Base-by-base conservation (phyloP, 2,797 vertebrate genomes). In the Oryzias sinensis region DNA sequence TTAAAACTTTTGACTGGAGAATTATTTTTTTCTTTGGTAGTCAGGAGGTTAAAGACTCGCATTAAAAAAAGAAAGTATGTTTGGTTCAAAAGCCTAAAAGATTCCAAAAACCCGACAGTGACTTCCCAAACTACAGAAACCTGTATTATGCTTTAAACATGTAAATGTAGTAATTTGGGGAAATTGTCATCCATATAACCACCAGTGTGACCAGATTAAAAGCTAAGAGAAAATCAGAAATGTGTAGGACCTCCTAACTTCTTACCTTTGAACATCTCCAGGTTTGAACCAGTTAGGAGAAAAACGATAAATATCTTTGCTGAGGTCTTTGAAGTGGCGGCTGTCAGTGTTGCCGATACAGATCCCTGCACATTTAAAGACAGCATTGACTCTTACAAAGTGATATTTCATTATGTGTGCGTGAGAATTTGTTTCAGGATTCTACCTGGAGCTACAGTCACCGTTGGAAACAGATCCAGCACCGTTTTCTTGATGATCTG, bases 271-370 rank as follows among this genome's bases (percentile, higher is more conserved):
- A n/a, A 88, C 25, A 80, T 89, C 93, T 6, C 90, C 91, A 42
- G 92, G 72, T 52, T 72, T 86, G 54, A 97, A 71, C 87, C 90
- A 87, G 49, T 93, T 0, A 0, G 97, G 95, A 15, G 87, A 81
- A 53, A 98, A 98, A 43, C 93, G 91, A 76, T 97, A 98, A 76
- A 95, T 93, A 74, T 91, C 80, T 0, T 61, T 73, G 49, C 92
- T 93, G 75, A 98, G 37, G 49, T 92, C 92, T 33, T 68, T 84
- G 79, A 93, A 99, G 77, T 98, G 93, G 41, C 93, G 92, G 80
- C 95, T 97, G 81, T 99, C 97, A 1, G 97, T 98, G 85, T 94
- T 97, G 45, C 82, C 95, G 43, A 96, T 43, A 63, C 94, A 97
- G n/a, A 93, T 69, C 62, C 92, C 97, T 99, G 77, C 62, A 82